Evolutionary conservation across 1,140 invertebrate species (phyloP).

Genomic region (Goniozus legneri): DNA sequence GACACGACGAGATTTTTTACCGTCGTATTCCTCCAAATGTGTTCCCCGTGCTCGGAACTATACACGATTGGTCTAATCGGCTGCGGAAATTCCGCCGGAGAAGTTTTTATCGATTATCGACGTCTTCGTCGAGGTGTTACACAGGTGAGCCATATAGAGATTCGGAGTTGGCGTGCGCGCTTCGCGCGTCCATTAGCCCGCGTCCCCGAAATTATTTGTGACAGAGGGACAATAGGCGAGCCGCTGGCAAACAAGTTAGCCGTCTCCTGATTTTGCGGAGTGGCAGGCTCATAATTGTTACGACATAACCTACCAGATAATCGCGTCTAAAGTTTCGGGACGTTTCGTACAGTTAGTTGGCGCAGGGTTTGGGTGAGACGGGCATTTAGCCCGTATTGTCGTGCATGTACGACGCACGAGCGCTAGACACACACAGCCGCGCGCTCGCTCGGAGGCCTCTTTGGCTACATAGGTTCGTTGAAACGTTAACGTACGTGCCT

Average conservation of each 20-base stretch:
- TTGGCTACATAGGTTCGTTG: constrained; percentile 32
- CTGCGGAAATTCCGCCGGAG: too few species aligned
- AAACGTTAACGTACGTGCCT: constrained; percentile 29
- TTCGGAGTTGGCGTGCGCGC: constrained; percentile 3
- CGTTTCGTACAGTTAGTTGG: constrained; percentile 50
- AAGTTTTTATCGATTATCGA: too few species aligned
- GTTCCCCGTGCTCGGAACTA: too few species aligned
- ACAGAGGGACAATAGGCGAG: constrained; percentile 37
- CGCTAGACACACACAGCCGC: too few species aligned
- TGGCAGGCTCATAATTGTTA: constrained; percentile 55
- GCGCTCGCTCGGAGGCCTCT: constrained; percentile 33
- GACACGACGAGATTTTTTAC: constrained; percentile 33
- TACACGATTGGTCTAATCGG: too few species aligned
- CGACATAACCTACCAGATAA: constrained; percentile 54
- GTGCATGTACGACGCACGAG: constrained; percentile 34
- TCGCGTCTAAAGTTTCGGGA: constrained; percentile 53
- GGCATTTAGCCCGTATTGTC: constrained; percentile 54
- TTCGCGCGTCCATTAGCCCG: constrained; percentile 29
- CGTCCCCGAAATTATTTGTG: constrained; percentile 40
- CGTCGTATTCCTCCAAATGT: too few species aligned
- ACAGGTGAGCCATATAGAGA: constrained; percentile 15
- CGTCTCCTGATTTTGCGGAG: constrained; percentile 39
- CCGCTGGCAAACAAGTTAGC: constrained; percentile 49
- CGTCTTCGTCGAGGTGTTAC: too few species aligned
- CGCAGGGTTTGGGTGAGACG: constrained; percentile 44